Conservation (phyloP, 2,113 vertebrate genomes). For the Megalops atlanticus region DNA sequence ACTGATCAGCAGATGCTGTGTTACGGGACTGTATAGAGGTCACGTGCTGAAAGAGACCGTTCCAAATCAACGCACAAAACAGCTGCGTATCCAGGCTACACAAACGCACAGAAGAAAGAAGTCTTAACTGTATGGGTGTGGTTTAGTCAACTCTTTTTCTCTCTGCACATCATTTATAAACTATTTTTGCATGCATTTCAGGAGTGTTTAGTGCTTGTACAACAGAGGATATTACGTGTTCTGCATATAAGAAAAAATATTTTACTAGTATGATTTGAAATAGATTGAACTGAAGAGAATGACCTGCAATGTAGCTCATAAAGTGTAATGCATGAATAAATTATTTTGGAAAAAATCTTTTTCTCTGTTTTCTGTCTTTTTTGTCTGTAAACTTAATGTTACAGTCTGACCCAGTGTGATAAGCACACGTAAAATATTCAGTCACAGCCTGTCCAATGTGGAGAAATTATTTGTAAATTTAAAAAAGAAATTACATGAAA, state of each 20-base stretch:
- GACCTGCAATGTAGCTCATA: neutral
- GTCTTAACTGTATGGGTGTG: neutral
- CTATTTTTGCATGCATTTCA: neutral
- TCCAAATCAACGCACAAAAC: neutral
- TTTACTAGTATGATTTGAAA: neutral
- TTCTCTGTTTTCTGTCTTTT: neutral
- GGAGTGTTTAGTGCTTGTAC: neutral
- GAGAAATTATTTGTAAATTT: neutral
- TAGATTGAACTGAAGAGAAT: neutral
- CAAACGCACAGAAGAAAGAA: too few relatives aligned
- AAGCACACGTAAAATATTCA: neutral
- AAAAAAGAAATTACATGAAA: too few relatives aligned
- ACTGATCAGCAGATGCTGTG: neutral
- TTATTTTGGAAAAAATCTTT: constrained; percentile 29
- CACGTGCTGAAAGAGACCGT: neutral
- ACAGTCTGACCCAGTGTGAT: neutral
- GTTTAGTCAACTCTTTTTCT: neutral
- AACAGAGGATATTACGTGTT: neutral
- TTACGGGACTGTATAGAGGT: neutral
- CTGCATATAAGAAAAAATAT: neutral
- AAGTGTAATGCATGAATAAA: constrained; percentile 52
- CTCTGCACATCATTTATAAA: neutral
- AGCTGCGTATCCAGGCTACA: too few relatives aligned
- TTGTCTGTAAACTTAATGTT: neutral
- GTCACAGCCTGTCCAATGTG: too few relatives aligned